Conservation (phyloP, 2,113 vertebrate species). For the Coracopsis vasa region DNA sequence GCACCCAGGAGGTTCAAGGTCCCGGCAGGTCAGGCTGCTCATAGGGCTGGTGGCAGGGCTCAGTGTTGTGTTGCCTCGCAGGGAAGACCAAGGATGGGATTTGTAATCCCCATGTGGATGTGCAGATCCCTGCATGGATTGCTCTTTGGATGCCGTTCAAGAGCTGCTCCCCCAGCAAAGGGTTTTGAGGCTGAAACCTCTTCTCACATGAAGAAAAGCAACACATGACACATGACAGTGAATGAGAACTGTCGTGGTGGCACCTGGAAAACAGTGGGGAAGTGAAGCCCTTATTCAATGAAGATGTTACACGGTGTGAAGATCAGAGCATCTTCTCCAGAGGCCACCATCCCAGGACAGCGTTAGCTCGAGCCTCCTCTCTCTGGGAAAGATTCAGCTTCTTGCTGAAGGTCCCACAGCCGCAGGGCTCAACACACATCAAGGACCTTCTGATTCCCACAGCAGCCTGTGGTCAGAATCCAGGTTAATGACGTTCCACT, state of each 20-base stretch:
- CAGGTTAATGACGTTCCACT: neutral
- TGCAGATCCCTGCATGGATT: neutral
- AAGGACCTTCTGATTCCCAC: neutral
- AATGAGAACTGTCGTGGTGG: neutral
- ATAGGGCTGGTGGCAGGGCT: neutral
- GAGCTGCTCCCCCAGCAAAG: neutral
- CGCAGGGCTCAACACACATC: neutral
- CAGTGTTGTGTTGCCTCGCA: neutral
- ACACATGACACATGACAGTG: accelerated
- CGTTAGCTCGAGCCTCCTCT: accelerated
- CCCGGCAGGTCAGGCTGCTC: neutral
- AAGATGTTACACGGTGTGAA: accelerated
- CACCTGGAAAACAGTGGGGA: neutral
- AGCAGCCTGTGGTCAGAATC: neutral
- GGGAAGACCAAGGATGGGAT: neutral
- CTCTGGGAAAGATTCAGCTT: neutral
- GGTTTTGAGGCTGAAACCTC: neutral
- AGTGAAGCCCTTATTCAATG: neutral
- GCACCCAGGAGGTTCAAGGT: neutral
- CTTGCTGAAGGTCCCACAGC: neutral
- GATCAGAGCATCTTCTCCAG: neutral
- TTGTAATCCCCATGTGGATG: neutral
- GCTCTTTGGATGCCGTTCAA: neutral
- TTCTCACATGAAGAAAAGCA: neutral
- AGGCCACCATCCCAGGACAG: neutral